Percentiles rank a stretch among this genome's conserved stretches.
phyloP scores from a whole-genome alignment of 2,113 vertebrate genomes.

The Panthera tigris region DNA sequence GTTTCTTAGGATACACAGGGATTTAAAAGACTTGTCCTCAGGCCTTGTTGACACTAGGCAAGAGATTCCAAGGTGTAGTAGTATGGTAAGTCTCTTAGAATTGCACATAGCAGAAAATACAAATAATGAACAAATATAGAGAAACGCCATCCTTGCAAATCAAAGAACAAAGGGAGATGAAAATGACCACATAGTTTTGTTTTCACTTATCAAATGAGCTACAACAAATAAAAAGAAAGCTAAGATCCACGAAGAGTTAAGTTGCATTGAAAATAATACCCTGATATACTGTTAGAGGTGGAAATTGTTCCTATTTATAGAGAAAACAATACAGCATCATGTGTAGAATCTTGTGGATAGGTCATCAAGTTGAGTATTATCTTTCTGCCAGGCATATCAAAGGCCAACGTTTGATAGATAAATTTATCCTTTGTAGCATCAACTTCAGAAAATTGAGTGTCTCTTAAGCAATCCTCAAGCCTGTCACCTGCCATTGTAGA shows the following conservation, averaged over 20 bases:
- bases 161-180: not conserved
- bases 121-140: not conserved
- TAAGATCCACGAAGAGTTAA: not conserved
- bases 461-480: not conserved
- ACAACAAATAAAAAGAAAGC: slow-evolving; percentile 1
- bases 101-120: not conserved
- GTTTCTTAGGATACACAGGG: not conserved
- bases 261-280: not conserved
- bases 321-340: not conserved
- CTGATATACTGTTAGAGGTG: not conserved
- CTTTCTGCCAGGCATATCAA: not conserved
- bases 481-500: not conserved
- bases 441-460: not conserved
- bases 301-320: not conserved
- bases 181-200: not conserved
- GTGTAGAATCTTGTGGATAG: not conserved
- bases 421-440: not conserved
- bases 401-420: not conserved
- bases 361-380: not conserved
- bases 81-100: not conserved
- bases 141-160: not conserved
- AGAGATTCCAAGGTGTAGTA: not conserved
- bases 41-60: not conserved
- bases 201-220: not conserved
- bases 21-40: not conserved